Evolutionary conservation across 2,797 vertebrate species (phyloP), one percentile per base, ranked within the genome.

Genomic region (Bovichtus variegatus): DNA sequence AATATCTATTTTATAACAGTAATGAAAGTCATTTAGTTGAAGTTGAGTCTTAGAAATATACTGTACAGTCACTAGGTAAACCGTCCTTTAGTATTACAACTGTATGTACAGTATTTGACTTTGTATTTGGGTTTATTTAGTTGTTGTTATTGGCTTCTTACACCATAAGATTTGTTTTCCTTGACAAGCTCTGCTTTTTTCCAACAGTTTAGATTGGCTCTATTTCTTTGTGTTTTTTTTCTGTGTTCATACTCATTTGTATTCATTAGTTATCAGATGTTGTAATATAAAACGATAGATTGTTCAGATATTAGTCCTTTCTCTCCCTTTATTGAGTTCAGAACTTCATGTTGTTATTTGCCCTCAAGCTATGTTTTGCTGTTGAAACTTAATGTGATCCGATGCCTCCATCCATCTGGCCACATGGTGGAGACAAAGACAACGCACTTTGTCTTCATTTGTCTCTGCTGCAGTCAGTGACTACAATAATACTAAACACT

Each of bases 351-450:
- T 34, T 66, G 15, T 57, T 40, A 59, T 53, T 16, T 40, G 36
- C 38, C 6, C 13, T 69, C 0, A 15, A 41, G 27, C 9, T 7
- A 1, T 25, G n/a, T 62, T 61, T 51, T 67, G 3, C 55, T 18
- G 34, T 18, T 80, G 19, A 73, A 11, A 51, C 1, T 29, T 29
- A 6, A 36, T n/a, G 29, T 1, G 16, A 29, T 74, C 19, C 4
- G 1, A n/a, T n/a, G n/a, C n/a, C n/a, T 66, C 5, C 46, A 61
- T 31, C 7, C 16, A 13, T 80, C 2, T 77, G 25, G 10, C 89
- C 93, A 87, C 87, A 73, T 31, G 85, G 53, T 74, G 86, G 90
- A 69, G 84, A 85, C 87, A 91, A 81, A 89, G 47, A 67, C 61
- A 71, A 40, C 12, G 78, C 2, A 1, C 47, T 23, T 11, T 12